These are phyloP conservation scores for Pogonophryne albipinna DNA, from an alignment of 2,797 vertebrate species.

Conservation along the genomic window DNA sequence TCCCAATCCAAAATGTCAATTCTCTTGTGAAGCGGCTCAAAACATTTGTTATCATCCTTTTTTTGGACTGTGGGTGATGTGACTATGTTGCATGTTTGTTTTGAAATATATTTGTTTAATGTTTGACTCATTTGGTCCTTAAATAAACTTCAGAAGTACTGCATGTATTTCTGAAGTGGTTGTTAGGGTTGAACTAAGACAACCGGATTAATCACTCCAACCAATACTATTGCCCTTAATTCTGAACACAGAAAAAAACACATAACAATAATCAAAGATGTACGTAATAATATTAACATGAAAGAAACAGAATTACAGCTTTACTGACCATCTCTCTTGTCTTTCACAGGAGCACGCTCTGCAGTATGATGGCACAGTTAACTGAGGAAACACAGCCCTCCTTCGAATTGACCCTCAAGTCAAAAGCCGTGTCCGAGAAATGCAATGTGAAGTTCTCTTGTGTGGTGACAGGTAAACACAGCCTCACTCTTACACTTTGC, in stretches of 20 bases:
- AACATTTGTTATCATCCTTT: background rate
- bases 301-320: background rate
- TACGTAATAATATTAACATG: background rate
- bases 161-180: too few relatives aligned
- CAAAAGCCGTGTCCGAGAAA: constrained; percentile 92
- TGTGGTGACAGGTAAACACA: constrained; percentile 92
- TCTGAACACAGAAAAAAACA: background rate
- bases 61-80: background rate
- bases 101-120: too few relatives aligned
- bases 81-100: background rate
- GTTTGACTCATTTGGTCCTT: too few relatives aligned
- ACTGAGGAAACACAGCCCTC: constrained; percentile 96
- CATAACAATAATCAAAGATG: background rate
- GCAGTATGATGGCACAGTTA: constrained; percentile 95
- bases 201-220: background rate
- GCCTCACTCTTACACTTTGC: background rate
- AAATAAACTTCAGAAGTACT: too few relatives aligned
- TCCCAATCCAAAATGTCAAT: background rate
- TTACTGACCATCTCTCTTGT: constrained; percentile 13
- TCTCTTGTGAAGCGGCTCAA: background rate
- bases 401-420: constrained; percentile 95
- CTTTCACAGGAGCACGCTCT: constrained; percentile 93
- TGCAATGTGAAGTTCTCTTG: constrained; percentile 95
- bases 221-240: background rate
- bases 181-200: background rate